Evolutionary conservation across 2,888 invertebrate genomes (phyloP), one percentile per base, ranked within the genome.

Genomic region (Apodemia zela): DNA sequence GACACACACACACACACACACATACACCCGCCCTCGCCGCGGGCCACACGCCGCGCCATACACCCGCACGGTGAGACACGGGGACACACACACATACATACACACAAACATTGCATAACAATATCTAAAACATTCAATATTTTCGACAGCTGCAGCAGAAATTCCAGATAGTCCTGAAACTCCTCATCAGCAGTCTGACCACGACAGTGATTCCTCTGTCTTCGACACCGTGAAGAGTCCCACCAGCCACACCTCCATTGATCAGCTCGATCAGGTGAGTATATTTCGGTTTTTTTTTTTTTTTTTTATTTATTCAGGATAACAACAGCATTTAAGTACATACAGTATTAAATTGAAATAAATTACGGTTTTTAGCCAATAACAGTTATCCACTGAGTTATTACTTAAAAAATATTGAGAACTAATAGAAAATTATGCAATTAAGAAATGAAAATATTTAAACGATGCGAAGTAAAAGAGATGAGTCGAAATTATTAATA

Each of bases 111-210:
- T 1, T 33, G 33, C 33, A 33, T 7, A 33, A 33, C 10, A 8
- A 33, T 35, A 17, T 11, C 35, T 29, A 42, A 17, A 33, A n/a
- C 7, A 7, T 71, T 71, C 2, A 13, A 38, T 13, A 38, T 42
- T 15, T 42, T 42, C 5, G 42, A 0, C 78, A 86, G 85, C 85
- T 2, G 84, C 75, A 0, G 76, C 74, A 21, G 88, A 89, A 66
- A 86, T 90, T 15, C 90, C 86, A 0, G 90, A 89, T 73, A 90
- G 90, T 65, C 90, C 90, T 0, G 90, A 91, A 65, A 81, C 88
- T 0, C 87, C 89, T 0, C 85, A 81, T 42, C 84, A 82, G 66
- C 85, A 84, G 33, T 86, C 87, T 0, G 89, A 91, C 67, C 87
- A 86, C 68, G 92, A 91, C 73, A 89, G 89, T 63, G 91, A 91